These are phyloP conservation scores for Microplitis mediator DNA, from an alignment of 1,140 invertebrate genomes.

Conservation along the genomic window DNA sequence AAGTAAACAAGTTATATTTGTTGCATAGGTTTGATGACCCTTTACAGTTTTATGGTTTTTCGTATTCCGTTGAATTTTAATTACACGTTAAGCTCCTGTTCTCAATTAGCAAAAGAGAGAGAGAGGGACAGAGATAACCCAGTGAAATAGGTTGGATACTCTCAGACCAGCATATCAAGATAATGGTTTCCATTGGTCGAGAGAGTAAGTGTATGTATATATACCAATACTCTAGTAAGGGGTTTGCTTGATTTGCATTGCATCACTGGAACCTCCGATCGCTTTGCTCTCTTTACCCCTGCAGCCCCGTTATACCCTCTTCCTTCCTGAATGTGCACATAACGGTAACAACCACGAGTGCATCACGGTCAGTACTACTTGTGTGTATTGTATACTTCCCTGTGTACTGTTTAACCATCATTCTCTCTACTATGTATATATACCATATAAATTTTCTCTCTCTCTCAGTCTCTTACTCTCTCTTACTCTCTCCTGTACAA, in stretches of 20 bases:
- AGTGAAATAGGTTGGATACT: slow-evolving; percentile 9
- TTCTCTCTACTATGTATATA: background rate
- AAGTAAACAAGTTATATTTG: background rate
- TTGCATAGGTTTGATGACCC: background rate
- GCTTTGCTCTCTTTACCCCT: slow-evolving; percentile 4
- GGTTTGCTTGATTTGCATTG: slow-evolving; percentile 50
- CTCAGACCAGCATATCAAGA: slow-evolving; percentile 20
- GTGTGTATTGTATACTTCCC: too few species aligned
- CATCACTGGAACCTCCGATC: slow-evolving; percentile 33
- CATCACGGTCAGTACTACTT: slow-evolving; percentile 3
- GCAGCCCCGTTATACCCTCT: background rate
- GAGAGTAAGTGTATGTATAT: slow-evolving; percentile 36
- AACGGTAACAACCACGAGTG: slow-evolving; percentile 2
- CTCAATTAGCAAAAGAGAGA: background rate
- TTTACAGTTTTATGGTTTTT: background rate
- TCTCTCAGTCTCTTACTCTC: too few species aligned
- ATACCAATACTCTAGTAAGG: slow-evolving; percentile 35
- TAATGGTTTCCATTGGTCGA: slow-evolving; percentile 37
- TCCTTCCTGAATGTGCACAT: slow-evolving; percentile 3
- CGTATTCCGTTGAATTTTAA: slow-evolving; percentile 5
- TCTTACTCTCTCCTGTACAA: background rate
- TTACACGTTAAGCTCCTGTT: slow-evolving; percentile 5
- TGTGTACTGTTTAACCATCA: background rate
- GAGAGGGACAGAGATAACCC: background rate
- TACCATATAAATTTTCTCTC: background rate